Conservation (phyloP, 1,140 invertebrate species). For the Vanessa tameamea region DNA sequence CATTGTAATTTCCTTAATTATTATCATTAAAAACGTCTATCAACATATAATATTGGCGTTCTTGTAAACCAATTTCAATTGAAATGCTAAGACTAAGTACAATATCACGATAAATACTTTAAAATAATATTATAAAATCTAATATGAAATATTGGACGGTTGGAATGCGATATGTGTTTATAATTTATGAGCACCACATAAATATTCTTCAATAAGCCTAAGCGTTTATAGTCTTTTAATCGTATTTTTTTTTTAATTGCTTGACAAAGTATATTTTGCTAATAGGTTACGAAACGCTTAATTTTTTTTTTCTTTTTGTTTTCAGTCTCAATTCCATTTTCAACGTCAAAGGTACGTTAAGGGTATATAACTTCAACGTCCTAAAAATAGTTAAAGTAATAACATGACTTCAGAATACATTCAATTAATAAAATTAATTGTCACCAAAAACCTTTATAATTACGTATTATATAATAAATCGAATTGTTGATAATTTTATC, state of each 20-base stretch:
- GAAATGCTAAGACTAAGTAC: neutral
- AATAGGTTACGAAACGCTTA: neutral
- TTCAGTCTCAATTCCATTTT: neutral
- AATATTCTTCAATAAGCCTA: neutral
- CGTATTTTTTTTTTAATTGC: neutral
- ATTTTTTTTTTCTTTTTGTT: neutral
- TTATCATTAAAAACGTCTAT: no score
- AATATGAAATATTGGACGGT: conserved; percentile 5
- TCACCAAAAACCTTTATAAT: neutral
- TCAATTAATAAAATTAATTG: neutral
- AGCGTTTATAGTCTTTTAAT: neutral
- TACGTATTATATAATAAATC: conserved; percentile 2
- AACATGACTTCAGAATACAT: conserved; percentile 6
- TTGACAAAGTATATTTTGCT: neutral
- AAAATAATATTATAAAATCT: neutral
- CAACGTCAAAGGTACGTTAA: neutral
- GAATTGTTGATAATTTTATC: neutral
- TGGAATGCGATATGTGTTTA: conserved; percentile 3
- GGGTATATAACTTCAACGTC: neutral
- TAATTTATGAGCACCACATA: conserved; percentile 7
- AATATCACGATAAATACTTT: conserved; percentile 9
- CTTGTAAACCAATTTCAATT: no score
- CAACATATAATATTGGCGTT: no score
- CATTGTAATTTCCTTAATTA: no score
- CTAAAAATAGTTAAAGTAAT: neutral